phyloP scores from a whole-genome alignment of 2,113 vertebrate species.

The Neotoma lepida region DNA sequence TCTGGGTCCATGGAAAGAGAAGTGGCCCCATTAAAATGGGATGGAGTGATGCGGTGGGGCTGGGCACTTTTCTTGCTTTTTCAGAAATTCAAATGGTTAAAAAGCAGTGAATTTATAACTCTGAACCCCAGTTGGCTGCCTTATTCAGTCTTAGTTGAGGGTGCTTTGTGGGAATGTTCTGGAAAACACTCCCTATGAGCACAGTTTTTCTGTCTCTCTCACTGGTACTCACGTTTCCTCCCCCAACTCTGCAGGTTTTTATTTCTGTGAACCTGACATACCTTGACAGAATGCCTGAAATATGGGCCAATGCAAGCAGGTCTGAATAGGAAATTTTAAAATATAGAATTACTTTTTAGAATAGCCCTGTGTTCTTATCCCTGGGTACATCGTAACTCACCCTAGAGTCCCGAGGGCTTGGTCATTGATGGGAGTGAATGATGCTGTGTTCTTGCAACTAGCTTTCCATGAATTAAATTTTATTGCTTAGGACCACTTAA shows the following conservation, averaged over 20 bases:
- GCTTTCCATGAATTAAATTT: slow-evolving; percentile 49
- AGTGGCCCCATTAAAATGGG: neutral
- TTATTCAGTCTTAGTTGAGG: neutral
- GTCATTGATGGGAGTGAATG: neutral
- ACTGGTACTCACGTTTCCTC: neutral
- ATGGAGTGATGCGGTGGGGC: neutral
- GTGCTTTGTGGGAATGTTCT: neutral
- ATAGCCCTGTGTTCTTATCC: neutral
- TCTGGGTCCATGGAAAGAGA: neutral
- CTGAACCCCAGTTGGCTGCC: neutral
- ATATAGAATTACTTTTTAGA: slow-evolving; percentile 32
- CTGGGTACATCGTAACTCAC: neutral
- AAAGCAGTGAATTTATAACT: neutral
- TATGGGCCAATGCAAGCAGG: neutral
- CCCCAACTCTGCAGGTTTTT: neutral
- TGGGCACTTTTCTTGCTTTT: slow-evolving; percentile 41
- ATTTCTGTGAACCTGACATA: slow-evolving; percentile 20
- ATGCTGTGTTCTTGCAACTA: neutral
- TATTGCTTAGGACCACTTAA: slow-evolving; percentile 43
- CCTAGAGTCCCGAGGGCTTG: neutral
- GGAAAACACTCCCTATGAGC: neutral
- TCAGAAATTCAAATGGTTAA: slow-evolving; percentile 66
- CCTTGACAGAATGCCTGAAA: slow-evolving; percentile 18
- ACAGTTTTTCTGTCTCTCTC: neutral
- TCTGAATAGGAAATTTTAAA: slow-evolving; percentile 21